Conservation (phyloP, 1,140 invertebrate species). For the Brevipalpus yothersi region DNA sequence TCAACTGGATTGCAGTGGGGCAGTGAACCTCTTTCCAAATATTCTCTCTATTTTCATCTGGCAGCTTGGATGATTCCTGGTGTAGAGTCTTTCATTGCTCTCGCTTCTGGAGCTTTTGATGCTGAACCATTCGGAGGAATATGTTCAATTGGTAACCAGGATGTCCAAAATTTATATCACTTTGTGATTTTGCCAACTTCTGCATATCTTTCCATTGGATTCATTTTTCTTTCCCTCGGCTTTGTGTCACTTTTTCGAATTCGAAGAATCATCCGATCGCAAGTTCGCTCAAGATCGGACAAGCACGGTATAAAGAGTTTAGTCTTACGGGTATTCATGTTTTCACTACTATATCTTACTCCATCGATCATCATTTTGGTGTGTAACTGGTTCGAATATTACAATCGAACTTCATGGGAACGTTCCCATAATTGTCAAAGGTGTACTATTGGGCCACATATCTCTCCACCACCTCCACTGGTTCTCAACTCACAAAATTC, state of each 20-base stretch:
- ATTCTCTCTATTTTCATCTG: conserved; percentile 77
- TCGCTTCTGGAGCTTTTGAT: conserved; percentile 54
- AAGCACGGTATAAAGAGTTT: conserved; percentile 20
- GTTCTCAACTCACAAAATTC: no score
- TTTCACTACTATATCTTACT: conserved; percentile 25
- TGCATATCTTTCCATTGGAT: conserved; percentile 22
- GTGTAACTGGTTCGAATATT: conserved; percentile 23
- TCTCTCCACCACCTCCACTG: no score
- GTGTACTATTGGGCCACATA: background rate
- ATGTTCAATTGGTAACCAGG: conserved; percentile 45
- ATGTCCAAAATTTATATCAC: conserved; percentile 46
- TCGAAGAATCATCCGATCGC: conserved; percentile 19
- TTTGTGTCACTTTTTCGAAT: conserved; percentile 21
- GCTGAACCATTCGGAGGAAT: conserved; percentile 29
- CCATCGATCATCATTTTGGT: conserved; percentile 20
- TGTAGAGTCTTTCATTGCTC: conserved; percentile 53
- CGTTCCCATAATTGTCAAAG: conserved; percentile 22
- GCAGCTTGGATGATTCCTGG: conserved; percentile 69
- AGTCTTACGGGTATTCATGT: conserved; percentile 23
- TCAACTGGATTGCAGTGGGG: conserved; percentile 84
- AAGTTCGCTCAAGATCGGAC: conserved; percentile 16
- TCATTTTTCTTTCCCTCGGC: conserved; percentile 20
- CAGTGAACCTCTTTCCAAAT: conserved; percentile 80
- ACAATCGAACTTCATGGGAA: conserved; percentile 34
- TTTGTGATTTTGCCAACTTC: conserved; percentile 62